Evolutionary conservation across 2,797 vertebrate species (phyloP), one percentile per base, ranked within the genome.

Genomic region (Pipistrellus kuhlii): DNA sequence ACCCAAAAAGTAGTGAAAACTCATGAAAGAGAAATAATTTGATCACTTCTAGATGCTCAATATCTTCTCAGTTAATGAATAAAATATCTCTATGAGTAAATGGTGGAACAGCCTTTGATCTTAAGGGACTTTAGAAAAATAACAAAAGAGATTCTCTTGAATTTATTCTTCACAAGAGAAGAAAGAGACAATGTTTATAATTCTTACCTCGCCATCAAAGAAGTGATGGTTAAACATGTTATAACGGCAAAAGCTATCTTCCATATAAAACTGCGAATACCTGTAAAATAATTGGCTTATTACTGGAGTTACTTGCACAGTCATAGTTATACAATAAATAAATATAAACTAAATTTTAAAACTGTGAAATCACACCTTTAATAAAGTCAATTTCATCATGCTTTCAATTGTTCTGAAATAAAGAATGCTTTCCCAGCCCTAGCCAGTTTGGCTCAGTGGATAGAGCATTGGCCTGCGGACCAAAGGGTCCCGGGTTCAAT

Each of bases 171-270:
- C 21, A 78, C 44, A 94, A 17, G 41, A 72, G 76, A 57, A 88
- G 30, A 83, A 90, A 91, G 66, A 90, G 44, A 90, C 18, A 78
- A 80, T 9, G 17, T 44, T 75, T 32, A 72, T 77, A 71, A 59
- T 48, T 21, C 98, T 98, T 98, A 99, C 99, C 99, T 99, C 97
- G 96, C 98, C 99, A 0, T 98, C 98, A 98, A 99, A 99, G 98
- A 99, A 99, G 98, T 99, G 98, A 98, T 99, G 99, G 97, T 99
- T 99, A 98, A 99, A 99, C 99, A 99, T 99, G 97, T 99, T 99
- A 97, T 99, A 99, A 97, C 99, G 99, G 96, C 99, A 99, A 97
- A 99, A 99, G 64, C 99, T 99, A 59, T 99, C 98, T 93, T 98
- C 98, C 48, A 97, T 95, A 96, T 99, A 99, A 98, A 99, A 99